Conservation (phyloP, 2,888 invertebrate genomes). For the Geophilus truncorum region DNA sequence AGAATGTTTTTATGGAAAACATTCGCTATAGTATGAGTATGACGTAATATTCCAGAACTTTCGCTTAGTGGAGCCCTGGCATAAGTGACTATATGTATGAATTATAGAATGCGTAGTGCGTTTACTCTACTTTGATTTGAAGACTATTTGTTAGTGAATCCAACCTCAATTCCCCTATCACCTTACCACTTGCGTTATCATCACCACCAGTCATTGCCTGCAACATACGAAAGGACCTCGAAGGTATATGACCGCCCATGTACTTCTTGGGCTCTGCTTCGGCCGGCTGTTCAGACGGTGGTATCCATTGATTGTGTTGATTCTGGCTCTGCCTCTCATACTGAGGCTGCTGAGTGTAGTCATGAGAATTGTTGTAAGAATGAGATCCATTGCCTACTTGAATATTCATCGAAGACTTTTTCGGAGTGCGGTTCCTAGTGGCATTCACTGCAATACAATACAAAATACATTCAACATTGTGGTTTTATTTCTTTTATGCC, state of each 20-base stretch:
- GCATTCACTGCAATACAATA: background rate
- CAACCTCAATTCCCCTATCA: no score
- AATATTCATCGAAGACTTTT: constrained; percentile 1
- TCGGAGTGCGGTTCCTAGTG: background rate
- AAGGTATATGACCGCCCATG: constrained; percentile 68
- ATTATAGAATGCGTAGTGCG: no score
- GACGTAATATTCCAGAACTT: no score
- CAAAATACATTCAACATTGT: background rate
- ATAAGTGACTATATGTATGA: no score
- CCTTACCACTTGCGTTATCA: constrained; percentile 35
- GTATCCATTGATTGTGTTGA: background rate
- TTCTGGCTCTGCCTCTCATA: background rate
- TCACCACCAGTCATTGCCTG: constrained; percentile 66
- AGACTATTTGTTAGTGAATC: no score
- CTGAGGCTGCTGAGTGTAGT: background rate
- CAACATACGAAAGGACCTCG: constrained; percentile 70
- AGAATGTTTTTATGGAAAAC: no score
- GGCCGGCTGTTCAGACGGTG: constrained; percentile 18
- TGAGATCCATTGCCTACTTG: constrained; percentile 4
- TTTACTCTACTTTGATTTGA: no score
- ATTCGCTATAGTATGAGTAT: no score
- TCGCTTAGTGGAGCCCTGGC: no score
- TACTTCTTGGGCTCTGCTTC: constrained; percentile 32
- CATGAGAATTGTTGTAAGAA: background rate
- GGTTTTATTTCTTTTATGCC: background rate